These are phyloP conservation scores for Neopipo cinnamomea DNA, from an alignment of 2,113 vertebrate genomes.

Conservation along the genomic window DNA sequence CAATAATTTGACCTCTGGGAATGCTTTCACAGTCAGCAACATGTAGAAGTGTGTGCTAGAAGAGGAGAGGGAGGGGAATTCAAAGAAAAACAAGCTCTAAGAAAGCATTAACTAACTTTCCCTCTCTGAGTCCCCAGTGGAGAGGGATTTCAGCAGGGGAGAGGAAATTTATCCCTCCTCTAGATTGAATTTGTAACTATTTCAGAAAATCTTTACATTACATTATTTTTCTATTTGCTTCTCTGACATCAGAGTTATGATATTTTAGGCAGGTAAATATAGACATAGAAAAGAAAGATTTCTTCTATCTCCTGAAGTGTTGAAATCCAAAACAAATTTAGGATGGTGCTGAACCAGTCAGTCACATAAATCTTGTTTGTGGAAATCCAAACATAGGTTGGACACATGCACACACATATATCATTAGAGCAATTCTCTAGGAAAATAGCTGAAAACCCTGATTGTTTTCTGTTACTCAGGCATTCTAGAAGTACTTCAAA, in stretches of 20 bases:
- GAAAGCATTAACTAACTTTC: conserved; percentile 26
- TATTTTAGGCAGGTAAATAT: not conserved
- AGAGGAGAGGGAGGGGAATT: not conserved
- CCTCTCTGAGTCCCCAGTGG: not conserved
- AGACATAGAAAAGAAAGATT: not conserved
- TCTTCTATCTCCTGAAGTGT: not conserved
- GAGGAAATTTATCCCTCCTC: not conserved
- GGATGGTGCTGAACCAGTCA: not conserved
- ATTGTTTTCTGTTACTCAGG: not conserved
- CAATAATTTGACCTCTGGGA: conserved; percentile 54
- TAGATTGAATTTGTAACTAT: not conserved
- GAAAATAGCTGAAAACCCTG: not conserved
- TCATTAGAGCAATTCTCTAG: not conserved
- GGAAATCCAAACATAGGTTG: not conserved
- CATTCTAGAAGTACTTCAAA: not conserved
- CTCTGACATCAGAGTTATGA: not conserved
- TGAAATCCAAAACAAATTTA: conserved; percentile 26
- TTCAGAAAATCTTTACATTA: not conserved
- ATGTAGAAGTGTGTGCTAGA: conserved; percentile 13
- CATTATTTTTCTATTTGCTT: conserved; percentile 41
- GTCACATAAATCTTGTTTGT: not conserved
- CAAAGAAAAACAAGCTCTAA: conserved; percentile 46
- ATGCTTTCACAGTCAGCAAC: conserved; percentile 47
- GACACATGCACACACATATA: not conserved
- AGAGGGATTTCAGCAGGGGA: not conserved